phyloP scores from a whole-genome alignment of 2,797 vertebrate species.

The Cottoperca gobio region DNA sequence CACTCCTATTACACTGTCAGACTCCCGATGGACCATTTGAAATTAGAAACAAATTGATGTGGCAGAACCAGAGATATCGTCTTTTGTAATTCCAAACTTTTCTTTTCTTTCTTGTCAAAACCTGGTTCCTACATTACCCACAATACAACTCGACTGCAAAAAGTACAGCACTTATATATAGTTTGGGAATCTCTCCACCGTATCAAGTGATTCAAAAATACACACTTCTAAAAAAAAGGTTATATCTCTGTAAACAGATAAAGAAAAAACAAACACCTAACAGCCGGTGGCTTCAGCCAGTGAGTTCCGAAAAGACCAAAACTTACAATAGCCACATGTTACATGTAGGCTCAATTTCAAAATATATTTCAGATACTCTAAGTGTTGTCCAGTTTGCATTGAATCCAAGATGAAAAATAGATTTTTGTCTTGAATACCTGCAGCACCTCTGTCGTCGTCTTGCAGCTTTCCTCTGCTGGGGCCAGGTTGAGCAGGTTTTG shows the following conservation, averaged over 20 bases:
- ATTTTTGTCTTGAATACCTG: constrained; percentile 53
- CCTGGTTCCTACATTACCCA: background rate
- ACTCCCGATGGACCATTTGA: background rate
- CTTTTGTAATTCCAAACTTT: background rate
- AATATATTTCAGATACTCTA: background rate
- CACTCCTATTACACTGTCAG: background rate
- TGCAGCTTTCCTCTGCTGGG: constrained; percentile 35
- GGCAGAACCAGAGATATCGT: background rate
- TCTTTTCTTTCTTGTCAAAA: background rate
- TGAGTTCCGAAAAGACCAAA: too few species aligned
- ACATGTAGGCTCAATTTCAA: background rate
- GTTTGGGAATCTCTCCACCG: background rate
- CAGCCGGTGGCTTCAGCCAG: too few species aligned
- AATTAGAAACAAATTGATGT: background rate
- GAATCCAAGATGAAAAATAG: background rate
- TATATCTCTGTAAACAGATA: too few species aligned
- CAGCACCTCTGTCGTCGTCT: constrained; percentile 22
- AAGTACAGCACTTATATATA: background rate
- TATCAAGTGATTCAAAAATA: background rate
- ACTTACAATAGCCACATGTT: background rate
- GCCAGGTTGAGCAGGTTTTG: constrained; percentile 22
- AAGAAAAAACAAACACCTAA: too few species aligned
- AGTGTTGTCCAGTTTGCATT: background rate
- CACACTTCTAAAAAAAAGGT: background rate
- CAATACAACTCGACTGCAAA: background rate